Percentiles rank a stretch among this genome's conserved stretches.
These are phyloP conservation scores for Macrosteles quadrilineatus DNA, from an alignment of 1,140 invertebrate genomes.

Conservation along the genomic window DNA sequence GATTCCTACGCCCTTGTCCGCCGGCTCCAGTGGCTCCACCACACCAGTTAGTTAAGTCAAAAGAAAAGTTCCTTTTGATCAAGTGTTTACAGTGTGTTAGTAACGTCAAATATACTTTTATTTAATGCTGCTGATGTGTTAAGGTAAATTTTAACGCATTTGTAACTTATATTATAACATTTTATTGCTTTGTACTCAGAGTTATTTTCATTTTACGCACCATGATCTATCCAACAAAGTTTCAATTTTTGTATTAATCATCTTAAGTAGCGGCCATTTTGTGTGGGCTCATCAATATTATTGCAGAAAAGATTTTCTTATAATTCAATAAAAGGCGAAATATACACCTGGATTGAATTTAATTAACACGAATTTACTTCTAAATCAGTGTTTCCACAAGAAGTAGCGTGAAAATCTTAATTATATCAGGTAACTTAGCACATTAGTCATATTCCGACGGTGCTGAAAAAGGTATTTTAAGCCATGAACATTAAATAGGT, in stretches of 20 bases:
- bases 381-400: too few relatives aligned
- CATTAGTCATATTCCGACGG: too few relatives aligned
- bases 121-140: background rate
- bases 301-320: constrained; percentile 27
- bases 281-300: constrained; percentile 30
- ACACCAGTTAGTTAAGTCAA: background rate
- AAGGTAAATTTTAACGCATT: constrained; percentile 11
- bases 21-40: too few relatives aligned
- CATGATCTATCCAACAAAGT: background rate
- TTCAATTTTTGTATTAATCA: constrained; percentile 31
- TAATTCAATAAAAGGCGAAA: background rate
- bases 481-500: too few relatives aligned
- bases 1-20: constrained; percentile 34
- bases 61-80: constrained; percentile 33
- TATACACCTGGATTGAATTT: too few relatives aligned
- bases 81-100: constrained; percentile 35
- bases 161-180: background rate
- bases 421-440: too few relatives aligned
- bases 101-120: constrained; percentile 32
- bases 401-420: too few relatives aligned
- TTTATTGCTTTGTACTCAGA: background rate
- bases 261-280: constrained; percentile 30
- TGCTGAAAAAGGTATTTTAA: too few relatives aligned
- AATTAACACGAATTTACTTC: too few relatives aligned
- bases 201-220: background rate